Evolutionary conservation across 2,797 vertebrate species (phyloP), one percentile per base, ranked within the genome.

Genomic region (Gobionotothen gibberifrons): DNA sequence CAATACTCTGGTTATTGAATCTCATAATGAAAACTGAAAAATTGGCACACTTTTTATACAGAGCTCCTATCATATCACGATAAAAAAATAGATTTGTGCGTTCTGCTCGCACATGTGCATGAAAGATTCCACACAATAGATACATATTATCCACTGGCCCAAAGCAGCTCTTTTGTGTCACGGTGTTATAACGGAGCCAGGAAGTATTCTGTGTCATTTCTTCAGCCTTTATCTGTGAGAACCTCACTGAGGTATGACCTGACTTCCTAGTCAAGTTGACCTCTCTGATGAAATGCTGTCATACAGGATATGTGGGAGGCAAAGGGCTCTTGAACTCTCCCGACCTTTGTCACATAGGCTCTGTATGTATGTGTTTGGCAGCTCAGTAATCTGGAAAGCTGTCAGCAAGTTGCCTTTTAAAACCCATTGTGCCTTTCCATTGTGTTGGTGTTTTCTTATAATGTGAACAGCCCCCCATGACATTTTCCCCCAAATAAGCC

Each of bases 231-330:
- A 36, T 29, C 71, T 84, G 83, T 84, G 85, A 84, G 83, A 89
- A 78, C 66, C 60, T 62, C 57, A 40, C 75, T 56, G 36, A 87
- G 65, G 76, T 79, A 52, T 42, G 87, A 89, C 86, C 81, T 5
- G 59, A 40, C 78, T 89, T 92, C 90, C 90, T 86, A 83, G 60
- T 78, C 36, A 16, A 60, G 68, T 19, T n/a, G 58, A 69, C 70
- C 77, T 69, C 66, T 42, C 77, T 57, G 85, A 63, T 81, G 54
- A 87, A 89, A 83, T 11, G 51, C 76, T 85, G 75, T 88, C 87
- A 90, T 86, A 82, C 82, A 91, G 90, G 86, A 93, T 84, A 49
- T 58, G 64, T 52, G 74, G 46, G 73, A 83, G 72, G 72, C 74
- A 79, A 87, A 89, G 79, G 75, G 75, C 79, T 79, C 22, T 54